Conservation (phyloP, 35 echinoderm and acorn worm genomes). For the Patiria miniata region DNA sequence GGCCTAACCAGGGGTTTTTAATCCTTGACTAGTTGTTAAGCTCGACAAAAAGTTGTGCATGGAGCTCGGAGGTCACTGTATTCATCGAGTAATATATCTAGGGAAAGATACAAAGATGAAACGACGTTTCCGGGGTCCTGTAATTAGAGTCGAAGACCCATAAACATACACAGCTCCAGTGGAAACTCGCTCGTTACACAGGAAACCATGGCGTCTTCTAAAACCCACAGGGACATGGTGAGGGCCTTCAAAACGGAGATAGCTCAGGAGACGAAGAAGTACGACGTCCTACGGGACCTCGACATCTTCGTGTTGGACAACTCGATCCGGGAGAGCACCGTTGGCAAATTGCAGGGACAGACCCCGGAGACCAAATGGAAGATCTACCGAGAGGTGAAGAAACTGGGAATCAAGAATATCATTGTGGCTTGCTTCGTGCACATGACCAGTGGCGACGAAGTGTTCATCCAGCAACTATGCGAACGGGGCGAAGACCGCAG, state of each 20-base stretch:
- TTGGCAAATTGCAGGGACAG: slow-evolving; percentile 29
- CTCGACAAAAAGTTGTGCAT: no score
- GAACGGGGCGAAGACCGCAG: slow-evolving; percentile 27
- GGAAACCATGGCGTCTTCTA: no score
- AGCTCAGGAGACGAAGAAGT: not conserved
- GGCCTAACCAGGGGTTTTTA: no score
- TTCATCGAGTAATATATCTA: no score
- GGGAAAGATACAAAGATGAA: no score
- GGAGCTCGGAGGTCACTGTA: no score
- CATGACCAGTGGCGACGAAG: slow-evolving; percentile 32
- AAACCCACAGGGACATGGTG: not conserved
- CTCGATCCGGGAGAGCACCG: slow-evolving; percentile 44
- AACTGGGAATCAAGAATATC: slow-evolving; percentile 40
- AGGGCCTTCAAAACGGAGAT: not conserved
- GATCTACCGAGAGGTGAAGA: slow-evolving; percentile 53
- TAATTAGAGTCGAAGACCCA: no score
- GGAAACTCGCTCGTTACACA: no score
- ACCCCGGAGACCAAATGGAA: slow-evolving; percentile 48
- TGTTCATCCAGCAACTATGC: slow-evolving; percentile 46
- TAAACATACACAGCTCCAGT: no score
- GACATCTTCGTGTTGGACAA: slow-evolving; percentile 54
- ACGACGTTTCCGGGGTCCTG: no score
- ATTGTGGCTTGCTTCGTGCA: slow-evolving; percentile 49
- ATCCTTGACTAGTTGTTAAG: no score
- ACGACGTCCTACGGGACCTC: slow-evolving; percentile 18